Evolutionary conservation across 2,797 vertebrate genomes (phyloP).

Genomic region (Alosa sapidissima): DNA sequence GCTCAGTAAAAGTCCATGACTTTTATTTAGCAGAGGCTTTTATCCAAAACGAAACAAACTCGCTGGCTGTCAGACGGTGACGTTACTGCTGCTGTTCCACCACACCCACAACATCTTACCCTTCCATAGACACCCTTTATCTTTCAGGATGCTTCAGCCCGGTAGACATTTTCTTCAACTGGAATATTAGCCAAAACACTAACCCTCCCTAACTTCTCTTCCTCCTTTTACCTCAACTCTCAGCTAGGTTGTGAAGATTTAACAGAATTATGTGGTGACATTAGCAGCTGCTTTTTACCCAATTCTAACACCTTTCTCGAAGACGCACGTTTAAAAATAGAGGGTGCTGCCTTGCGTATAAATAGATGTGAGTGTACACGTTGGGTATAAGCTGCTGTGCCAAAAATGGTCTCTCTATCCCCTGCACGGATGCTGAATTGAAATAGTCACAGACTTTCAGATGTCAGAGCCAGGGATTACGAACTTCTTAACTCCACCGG

Average conservation of each 20-base stretch:
- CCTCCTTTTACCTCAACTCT: background rate
- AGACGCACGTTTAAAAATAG: constrained; percentile 57
- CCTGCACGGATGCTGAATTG: background rate
- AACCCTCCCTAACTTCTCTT: background rate
- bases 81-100: no score
- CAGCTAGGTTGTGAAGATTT: background rate
- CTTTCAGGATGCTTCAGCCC: background rate
- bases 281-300: background rate
- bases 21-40: no score
- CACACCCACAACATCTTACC: background rate
- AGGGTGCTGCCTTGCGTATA: constrained; percentile 51
- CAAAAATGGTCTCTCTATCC: background rate
- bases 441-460: constrained; percentile 2
- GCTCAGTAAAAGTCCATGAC: background rate
- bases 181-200: no score
- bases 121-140: background rate
- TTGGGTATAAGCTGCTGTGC: background rate
- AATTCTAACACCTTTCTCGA: background rate
- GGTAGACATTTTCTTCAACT: background rate
- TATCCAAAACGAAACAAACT: no score
- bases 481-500: constrained; percentile 1
- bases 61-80: no score
- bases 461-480: constrained; percentile 4
- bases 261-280: constrained; percentile 48
- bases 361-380: constrained; percentile 35